These are phyloP conservation scores for Darevskia mixta DNA, from an alignment of 2,797 vertebrate species.

Conservation along the genomic window DNA sequence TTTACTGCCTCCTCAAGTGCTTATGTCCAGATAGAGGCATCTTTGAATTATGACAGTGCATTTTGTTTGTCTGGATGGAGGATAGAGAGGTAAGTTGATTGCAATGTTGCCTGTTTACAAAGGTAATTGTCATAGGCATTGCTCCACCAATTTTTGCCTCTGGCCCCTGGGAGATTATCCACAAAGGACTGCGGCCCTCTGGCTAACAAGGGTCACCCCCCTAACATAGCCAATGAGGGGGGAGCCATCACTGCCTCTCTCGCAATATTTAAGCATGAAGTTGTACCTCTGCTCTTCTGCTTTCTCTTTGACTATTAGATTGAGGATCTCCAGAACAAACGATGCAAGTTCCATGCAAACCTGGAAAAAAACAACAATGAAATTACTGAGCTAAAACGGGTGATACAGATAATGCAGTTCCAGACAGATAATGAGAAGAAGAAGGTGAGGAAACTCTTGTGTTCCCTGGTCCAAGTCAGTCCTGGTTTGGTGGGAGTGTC, in stretches of 20 bases:
- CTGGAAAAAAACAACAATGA: constrained; percentile 85
- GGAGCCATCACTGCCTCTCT: background rate
- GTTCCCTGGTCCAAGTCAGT: background rate
- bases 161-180: background rate
- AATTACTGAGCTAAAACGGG: constrained; percentile 81
- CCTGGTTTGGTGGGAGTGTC: background rate
- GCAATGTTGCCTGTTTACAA: too few species aligned
- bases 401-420: constrained; percentile 84
- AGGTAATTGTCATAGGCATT: too few species aligned
- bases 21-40: too few species aligned
- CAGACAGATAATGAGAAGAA: constrained; percentile 84
- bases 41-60: too few species aligned
- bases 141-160: too few species aligned
- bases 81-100: too few species aligned
- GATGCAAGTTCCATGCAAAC: constrained; percentile 81
- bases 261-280: too few species aligned
- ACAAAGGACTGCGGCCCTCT: background rate
- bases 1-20: too few species aligned
- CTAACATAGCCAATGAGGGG: background rate
- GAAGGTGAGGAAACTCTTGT: constrained; percentile 79
- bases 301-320: constrained; percentile 69
- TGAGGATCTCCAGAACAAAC: constrained; percentile 78
- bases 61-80: too few species aligned
- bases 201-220: background rate
- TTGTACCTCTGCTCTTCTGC: background rate